Conservation (phyloP, 1,140 invertebrate species). For the Cydia fagiglandana region DNA sequence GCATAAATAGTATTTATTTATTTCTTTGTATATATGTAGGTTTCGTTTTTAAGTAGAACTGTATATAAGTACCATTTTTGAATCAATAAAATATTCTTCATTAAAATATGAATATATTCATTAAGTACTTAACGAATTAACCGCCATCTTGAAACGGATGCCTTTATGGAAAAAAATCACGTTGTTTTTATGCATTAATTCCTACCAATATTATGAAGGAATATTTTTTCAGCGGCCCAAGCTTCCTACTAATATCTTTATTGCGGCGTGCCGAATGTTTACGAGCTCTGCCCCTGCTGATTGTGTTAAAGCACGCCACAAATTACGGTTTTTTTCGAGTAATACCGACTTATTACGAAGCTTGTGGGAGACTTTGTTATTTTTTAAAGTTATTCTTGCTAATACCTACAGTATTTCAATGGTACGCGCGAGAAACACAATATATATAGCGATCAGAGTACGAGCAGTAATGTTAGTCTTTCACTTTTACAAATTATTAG, state of each 20-base stretch:
- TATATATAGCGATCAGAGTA: too few relatives aligned
- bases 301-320: constrained; percentile 40
- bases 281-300: constrained; percentile 43
- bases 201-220: constrained; percentile 1
- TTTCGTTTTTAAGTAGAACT: too few relatives aligned
- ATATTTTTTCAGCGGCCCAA: constrained; percentile 34
- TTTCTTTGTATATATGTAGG: too few relatives aligned
- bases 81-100: too few relatives aligned
- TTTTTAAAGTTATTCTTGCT: constrained; percentile 30
- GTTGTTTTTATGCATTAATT: not conserved
- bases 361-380: constrained; percentile 18
- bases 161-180: not conserved
- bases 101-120: too few relatives aligned
- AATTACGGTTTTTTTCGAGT: constrained; percentile 31
- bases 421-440: too few relatives aligned
- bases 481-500: too few relatives aligned
- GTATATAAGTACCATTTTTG: too few relatives aligned
- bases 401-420: not conserved
- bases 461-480: too few relatives aligned
- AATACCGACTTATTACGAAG: constrained; percentile 24
- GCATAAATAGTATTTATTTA: too few relatives aligned
- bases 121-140: too few relatives aligned
- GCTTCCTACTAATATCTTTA: constrained; percentile 50
- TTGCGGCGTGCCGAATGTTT: constrained; percentile 47
- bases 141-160: too few relatives aligned